Evolutionary conservation across 1,140 invertebrate genomes (phyloP).

Genomic region (Parapsyche elsis): DNA sequence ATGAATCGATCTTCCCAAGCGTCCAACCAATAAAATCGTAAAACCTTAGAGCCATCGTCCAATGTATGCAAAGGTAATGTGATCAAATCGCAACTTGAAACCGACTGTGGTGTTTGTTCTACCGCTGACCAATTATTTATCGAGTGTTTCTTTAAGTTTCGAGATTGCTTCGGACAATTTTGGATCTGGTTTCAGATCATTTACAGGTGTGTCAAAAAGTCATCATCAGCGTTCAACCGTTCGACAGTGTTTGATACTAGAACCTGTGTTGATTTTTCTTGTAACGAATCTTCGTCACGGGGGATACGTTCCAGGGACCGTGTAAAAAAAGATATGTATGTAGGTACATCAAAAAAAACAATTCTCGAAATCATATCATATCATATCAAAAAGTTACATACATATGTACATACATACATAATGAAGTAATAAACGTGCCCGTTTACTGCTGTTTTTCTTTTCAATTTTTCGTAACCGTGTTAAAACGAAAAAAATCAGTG

Average conservation of each 20-base stretch:
- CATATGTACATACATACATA: too few relatives aligned
- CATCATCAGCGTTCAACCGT: conserved; percentile 61
- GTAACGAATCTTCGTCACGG: conserved; percentile 39
- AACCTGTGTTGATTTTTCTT: background rate
- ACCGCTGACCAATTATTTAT: conserved; percentile 36
- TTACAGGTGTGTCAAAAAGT: conserved; percentile 57
- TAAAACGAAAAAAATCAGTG: too few relatives aligned
- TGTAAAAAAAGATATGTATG: too few relatives aligned
- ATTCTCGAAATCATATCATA: too few relatives aligned
- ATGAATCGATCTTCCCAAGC: conserved; percentile 89
- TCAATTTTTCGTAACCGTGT: too few relatives aligned
- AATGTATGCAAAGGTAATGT: conserved; percentile 69
- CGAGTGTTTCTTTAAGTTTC: background rate
- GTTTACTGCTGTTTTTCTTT: too few relatives aligned
- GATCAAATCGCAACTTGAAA: conserved; percentile 28
- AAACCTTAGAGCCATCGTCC: conserved; percentile 70
- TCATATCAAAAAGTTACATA: too few relatives aligned
- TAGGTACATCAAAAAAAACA: too few relatives aligned
- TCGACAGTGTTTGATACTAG: conserved; percentile 34
- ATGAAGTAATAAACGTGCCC: too few relatives aligned
- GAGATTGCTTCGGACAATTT: background rate
- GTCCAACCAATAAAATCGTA: conserved; percentile 95
- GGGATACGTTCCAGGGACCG: too few relatives aligned
- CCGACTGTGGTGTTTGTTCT: conserved; percentile 21
- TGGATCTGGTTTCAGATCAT: conserved; percentile 50